Evolutionary conservation across 2,888 invertebrate species (phyloP).

Genomic region (Andrena bucephala): DNA sequence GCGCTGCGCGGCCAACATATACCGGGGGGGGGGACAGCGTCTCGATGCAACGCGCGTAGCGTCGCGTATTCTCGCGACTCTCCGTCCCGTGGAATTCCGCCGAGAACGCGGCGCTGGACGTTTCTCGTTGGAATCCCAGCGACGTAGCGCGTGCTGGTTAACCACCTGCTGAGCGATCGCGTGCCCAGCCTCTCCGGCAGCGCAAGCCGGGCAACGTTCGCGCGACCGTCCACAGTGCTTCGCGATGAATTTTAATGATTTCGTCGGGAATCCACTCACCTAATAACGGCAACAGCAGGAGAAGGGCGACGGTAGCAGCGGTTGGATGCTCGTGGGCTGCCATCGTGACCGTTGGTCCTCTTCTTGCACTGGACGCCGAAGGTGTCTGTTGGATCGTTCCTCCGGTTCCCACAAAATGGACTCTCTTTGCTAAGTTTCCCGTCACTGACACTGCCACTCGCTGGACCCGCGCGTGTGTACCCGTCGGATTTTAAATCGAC

Average conservation of each 20-base stretch:
- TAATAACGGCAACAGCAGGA: constrained; percentile 76
- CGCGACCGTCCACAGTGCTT: background rate
- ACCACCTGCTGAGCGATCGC: constrained; percentile 74
- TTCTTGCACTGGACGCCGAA: constrained; percentile 38
- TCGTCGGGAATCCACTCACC: constrained; percentile 72
- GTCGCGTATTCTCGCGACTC: background rate
- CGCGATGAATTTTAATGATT: background rate
- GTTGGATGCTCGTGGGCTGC: constrained; percentile 75
- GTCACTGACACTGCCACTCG: constrained; percentile 69
- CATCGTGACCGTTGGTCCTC: constrained; percentile 71
- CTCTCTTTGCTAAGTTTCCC: constrained; percentile 5
- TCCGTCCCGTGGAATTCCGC: constrained; percentile 25
- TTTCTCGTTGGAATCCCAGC: constrained; percentile 1
- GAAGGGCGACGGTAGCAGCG: constrained; percentile 64
- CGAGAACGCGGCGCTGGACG: background rate
- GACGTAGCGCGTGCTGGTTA: constrained; percentile 61
- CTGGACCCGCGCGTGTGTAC: background rate
- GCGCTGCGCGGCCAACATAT: background rate
- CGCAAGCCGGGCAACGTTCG: constrained; percentile 21
- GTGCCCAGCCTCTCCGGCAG: constrained; percentile 39
- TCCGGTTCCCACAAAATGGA: constrained; percentile 5
- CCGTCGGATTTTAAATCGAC: constrained; percentile 30
- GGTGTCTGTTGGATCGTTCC: constrained; percentile 22
- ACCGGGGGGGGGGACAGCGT: background rate
- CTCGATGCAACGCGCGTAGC: no score